Conservation (phyloP, 1,140 invertebrate species). For the Dinothrombium tinctorium region DNA sequence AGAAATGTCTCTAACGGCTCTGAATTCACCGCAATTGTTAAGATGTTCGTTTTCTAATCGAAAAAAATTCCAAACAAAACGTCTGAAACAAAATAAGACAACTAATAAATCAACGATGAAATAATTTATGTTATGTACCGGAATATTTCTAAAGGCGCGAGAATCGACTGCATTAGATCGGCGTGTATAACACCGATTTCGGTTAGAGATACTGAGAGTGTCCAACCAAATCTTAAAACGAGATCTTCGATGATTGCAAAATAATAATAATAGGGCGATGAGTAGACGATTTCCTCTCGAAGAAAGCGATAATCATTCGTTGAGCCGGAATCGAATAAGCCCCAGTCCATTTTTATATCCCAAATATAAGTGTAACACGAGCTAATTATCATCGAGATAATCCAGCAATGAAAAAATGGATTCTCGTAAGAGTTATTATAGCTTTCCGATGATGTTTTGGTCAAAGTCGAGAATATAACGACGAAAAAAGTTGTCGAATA, state of each 20-base stretch:
- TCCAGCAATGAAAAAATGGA: slow-evolving; percentile 57
- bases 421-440: slow-evolving; percentile 22
- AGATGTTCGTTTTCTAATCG: slow-evolving; percentile 97
- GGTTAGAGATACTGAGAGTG: slow-evolving; percentile 53
- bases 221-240: slow-evolving; percentile 77
- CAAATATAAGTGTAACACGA: slow-evolving; percentile 69
- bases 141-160: slow-evolving; percentile 81
- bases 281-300: slow-evolving; percentile 38
- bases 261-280: slow-evolving; percentile 53
- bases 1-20: slow-evolving; percentile 91
- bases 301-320: slow-evolving; percentile 21
- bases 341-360: slow-evolving; percentile 98
- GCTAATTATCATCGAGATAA: slow-evolving; percentile 42
- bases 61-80: slow-evolving; percentile 99
- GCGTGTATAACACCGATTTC: slow-evolving; percentile 50
- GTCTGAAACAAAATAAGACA: no score
- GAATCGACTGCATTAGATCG: slow-evolving; percentile 66
- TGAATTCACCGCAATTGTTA: slow-evolving; percentile 98
- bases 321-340: slow-evolving; percentile 55
- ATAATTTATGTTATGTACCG: no score
- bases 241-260: slow-evolving; percentile 92
- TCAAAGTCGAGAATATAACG: slow-evolving; percentile 56
- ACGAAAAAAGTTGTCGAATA: slow-evolving; percentile 94
- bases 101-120: no score
- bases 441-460: slow-evolving; percentile 27